A percentile compares a stretch with the other conserved stretches of the same genome.
These are phyloP conservation scores for Octopus bimaculoides DNA, from an alignment of 1,140 invertebrate species.

Conservation along the genomic window DNA sequence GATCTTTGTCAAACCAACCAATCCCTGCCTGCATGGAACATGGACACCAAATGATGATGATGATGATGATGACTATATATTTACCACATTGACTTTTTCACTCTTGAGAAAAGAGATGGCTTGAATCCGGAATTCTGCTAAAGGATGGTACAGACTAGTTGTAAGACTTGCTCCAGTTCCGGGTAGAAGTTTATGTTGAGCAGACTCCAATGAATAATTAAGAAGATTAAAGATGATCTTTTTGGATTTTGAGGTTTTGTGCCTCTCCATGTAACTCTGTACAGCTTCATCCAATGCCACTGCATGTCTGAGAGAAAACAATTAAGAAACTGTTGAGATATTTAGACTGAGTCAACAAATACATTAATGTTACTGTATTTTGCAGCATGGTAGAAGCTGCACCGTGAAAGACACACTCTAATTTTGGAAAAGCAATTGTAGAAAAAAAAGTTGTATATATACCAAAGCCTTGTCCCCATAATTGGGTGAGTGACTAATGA, in stretches of 20 bases:
- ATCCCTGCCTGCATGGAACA: too few relatives aligned
- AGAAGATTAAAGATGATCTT: conserved; percentile 16
- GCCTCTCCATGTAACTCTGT: conserved; percentile 31
- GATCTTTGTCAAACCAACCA: too few relatives aligned
- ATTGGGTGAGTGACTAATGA: too few relatives aligned
- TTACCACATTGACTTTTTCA: neutral
- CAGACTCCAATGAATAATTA: conserved; percentile 36
- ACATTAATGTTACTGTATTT: too few relatives aligned
- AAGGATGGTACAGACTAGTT: conserved; percentile 42
- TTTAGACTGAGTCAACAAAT: too few relatives aligned
- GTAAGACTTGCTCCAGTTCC: conserved; percentile 36
- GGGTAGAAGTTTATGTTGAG: conserved; percentile 37
- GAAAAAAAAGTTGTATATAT: too few relatives aligned
- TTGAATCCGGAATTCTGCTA: conserved; percentile 30
- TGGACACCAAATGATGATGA: too few relatives aligned
- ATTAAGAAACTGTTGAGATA: too few relatives aligned
- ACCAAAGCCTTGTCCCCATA: too few relatives aligned
- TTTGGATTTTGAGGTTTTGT: neutral
- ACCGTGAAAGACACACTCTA: too few relatives aligned
- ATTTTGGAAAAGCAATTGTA: too few relatives aligned
- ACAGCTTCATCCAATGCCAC: conserved; percentile 19
- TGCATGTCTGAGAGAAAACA: conserved; percentile 3
- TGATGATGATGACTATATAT: neutral
- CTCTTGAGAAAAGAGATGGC: conserved; percentile 20
- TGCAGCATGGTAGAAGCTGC: too few relatives aligned